Evolutionary conservation across 2,113 vertebrate species (phyloP).

Genomic region (Acanthisitta chloris): DNA sequence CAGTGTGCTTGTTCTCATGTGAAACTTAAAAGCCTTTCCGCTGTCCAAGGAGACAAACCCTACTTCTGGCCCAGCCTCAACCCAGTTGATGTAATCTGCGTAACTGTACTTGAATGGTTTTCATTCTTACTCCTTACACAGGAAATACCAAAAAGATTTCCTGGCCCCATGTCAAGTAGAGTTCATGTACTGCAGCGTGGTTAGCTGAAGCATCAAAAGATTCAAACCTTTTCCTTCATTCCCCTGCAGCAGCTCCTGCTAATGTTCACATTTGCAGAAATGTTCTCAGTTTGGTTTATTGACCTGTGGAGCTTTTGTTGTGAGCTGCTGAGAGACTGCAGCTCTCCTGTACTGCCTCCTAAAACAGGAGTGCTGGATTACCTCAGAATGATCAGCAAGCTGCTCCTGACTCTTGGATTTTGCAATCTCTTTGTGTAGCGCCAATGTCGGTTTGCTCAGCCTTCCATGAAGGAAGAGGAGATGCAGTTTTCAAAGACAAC

Average conservation of each 20-base stretch:
- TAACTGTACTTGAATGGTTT: background rate
- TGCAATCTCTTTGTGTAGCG: background rate
- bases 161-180: background rate
- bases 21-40: background rate
- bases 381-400: background rate
- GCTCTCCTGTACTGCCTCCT: accelerated
- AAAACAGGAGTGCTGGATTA: background rate
- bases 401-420: background rate
- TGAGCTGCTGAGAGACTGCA: background rate
- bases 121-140: background rate
- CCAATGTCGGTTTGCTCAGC: background rate
- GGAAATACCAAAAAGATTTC: background rate
- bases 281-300: background rate
- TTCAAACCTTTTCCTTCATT: background rate
- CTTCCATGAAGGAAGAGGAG: background rate
- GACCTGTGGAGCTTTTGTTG: background rate
- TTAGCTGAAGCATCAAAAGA: background rate
- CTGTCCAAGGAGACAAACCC: background rate
- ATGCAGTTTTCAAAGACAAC: background rate
- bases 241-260: background rate
- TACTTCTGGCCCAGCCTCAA: background rate
- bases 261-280: background rate
- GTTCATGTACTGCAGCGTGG: background rate
- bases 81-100: background rate
- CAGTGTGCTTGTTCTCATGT: background rate